A percentile compares a stretch with the other conserved stretches of the same genome.
These are phyloP conservation scores for Amblyopsis hoosieri DNA, from an alignment of 2,797 vertebrate species.

Conservation along the genomic window DNA sequence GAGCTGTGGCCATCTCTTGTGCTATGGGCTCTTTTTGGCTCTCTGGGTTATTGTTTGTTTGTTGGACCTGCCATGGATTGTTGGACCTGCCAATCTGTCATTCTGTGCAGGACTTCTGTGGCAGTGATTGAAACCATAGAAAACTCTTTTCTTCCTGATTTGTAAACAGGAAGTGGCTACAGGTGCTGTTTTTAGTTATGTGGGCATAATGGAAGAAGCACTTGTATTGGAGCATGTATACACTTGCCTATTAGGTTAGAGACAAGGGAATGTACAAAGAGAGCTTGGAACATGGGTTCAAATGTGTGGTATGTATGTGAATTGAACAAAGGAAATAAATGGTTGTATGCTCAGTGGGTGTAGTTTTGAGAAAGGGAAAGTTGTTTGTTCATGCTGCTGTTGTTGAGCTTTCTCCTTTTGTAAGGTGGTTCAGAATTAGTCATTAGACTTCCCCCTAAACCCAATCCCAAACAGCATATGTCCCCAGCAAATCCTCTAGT, in stretches of 20 bases:
- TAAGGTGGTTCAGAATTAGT: not conserved
- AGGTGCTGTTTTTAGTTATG: slow-evolving; percentile 46
- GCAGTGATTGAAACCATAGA: slow-evolving; percentile 19
- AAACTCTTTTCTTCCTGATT: slow-evolving; percentile 10
- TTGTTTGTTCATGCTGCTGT: slow-evolving; percentile 16
- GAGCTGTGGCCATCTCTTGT: slow-evolving; percentile 20
- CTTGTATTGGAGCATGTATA: slow-evolving; percentile 59
- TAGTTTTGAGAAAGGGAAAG: slow-evolving; percentile 17
- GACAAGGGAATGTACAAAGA: slow-evolving; percentile 46
- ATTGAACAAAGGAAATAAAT: not conserved
- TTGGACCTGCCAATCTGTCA: not conserved
- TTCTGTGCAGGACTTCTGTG: slow-evolving; percentile 3
- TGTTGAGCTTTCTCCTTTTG: slow-evolving; percentile 29
- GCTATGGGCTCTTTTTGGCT: slow-evolving; percentile 18
- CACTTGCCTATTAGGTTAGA: slow-evolving; percentile 70
- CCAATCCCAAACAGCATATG: slow-evolving; percentile 15
- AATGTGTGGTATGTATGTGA: slow-evolving; percentile 25
- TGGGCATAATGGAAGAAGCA: slow-evolving; percentile 41
- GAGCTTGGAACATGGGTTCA: slow-evolving; percentile 49
- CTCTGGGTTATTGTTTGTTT: no score
- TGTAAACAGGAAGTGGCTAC: slow-evolving; percentile 2
- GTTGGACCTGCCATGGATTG: no score
- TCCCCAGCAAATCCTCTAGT: not conserved
- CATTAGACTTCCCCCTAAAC: not conserved
- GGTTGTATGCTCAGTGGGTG: slow-evolving; percentile 17